phyloP scores from a whole-genome alignment of 2,888 invertebrate species.

The Ypsolopha scabrella region DNA sequence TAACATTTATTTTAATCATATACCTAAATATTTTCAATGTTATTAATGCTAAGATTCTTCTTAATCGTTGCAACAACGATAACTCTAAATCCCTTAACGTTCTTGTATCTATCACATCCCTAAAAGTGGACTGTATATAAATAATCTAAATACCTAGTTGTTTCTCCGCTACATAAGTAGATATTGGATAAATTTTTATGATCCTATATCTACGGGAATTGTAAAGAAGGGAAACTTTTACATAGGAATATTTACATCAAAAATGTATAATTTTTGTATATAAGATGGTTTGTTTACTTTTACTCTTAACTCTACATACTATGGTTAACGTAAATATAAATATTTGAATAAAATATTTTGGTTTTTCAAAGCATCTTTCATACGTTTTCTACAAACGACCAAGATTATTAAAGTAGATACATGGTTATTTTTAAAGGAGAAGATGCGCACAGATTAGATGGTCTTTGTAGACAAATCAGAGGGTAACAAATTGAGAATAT shows the following conservation, averaged over 20 bases:
- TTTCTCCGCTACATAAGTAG: neutral
- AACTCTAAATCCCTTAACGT: no score
- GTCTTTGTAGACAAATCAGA: no score
- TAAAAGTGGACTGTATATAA: no score
- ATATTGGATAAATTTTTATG: no score
- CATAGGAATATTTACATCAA: constrained; percentile 61
- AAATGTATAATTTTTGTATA: constrained; percentile 59
- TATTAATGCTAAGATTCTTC: no score
- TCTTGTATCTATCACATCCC: no score
- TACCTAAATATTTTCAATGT: no score
- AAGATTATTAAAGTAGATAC: constrained; percentile 22
- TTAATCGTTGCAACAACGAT: no score
- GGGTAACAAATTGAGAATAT: no score
- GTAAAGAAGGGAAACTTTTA: constrained; percentile 67
- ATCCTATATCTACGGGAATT: constrained; percentile 57
- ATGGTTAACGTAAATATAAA: constrained; percentile 57
- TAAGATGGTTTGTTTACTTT: constrained; percentile 52
- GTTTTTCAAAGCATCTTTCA: constrained; percentile 42
- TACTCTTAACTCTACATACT: constrained; percentile 40
- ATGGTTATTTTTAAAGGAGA: no score
- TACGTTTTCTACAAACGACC: constrained; percentile 35
- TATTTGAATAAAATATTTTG: constrained; percentile 64
- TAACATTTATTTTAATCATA: no score
- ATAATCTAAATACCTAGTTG: neutral
- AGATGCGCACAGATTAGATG: no score